A percentile compares a stretch with the other conserved stretches of the same genome.
Evolutionary conservation across 2,113 vertebrate genomes (phyloP).

Genomic region (Cettia cetti): DNA sequence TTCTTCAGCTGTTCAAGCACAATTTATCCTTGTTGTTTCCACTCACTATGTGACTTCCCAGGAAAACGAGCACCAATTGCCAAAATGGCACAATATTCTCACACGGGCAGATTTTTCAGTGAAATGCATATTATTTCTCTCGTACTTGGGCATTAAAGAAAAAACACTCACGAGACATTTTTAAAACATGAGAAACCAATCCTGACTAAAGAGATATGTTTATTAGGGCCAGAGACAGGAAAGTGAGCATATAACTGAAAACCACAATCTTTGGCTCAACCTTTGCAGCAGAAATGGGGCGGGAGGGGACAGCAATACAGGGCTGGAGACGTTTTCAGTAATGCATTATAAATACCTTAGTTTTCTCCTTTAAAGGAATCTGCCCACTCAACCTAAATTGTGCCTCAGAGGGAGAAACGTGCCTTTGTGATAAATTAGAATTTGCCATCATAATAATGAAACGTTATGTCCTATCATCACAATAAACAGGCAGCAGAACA

Average conservation of each 20-base stretch:
- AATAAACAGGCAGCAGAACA: constrained; percentile 26
- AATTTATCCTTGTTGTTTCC: constrained; percentile 59
- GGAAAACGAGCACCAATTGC: background rate
- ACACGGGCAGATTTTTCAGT: background rate
- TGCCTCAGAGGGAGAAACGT: constrained; percentile 16
- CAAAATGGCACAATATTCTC: constrained; percentile 19
- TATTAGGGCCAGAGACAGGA: constrained; percentile 1
- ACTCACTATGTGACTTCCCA: constrained; percentile 23
- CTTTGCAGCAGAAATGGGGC: constrained; percentile 7
- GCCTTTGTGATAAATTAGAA: background rate
- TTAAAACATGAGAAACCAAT: constrained; percentile 23
- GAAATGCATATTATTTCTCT: background rate
- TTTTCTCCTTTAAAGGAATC: constrained; percentile 46
- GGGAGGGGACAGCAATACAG: background rate
- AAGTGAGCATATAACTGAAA: background rate
- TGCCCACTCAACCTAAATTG: constrained; percentile 35
- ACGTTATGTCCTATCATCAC: background rate
- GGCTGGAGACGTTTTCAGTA: background rate
- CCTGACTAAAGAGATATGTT: background rate
- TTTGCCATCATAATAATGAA: background rate
- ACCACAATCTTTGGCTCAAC: constrained; percentile 34
- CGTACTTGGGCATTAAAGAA: background rate
- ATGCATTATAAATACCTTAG: background rate
- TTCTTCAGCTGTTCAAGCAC: constrained; percentile 48
- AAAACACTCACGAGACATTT: constrained; percentile 18